A percentile compares a stretch with the other conserved stretches of the same genome.
Conservation (phyloP, 2,113 vertebrate genomes). For the Petrocephalus zakoni region DNA sequence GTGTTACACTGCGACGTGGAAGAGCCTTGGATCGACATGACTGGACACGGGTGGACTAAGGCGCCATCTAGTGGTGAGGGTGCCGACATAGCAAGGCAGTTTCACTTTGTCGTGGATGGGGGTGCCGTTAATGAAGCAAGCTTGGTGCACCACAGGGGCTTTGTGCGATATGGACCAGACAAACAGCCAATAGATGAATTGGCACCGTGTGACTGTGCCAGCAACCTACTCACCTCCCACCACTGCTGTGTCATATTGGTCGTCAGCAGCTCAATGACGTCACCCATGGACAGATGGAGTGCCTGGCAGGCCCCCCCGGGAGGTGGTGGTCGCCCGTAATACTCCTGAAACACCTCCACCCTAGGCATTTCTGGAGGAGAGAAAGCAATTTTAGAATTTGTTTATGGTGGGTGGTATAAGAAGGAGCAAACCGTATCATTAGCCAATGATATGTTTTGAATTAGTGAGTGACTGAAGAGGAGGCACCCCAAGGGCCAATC, state of each 20-base stretch:
- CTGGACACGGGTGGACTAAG: neutral
- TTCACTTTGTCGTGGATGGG: neutral
- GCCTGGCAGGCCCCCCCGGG: conserved; percentile 70
- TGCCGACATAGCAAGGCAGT: neutral
- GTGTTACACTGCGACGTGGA: neutral
- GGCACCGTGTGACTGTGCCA: neutral
- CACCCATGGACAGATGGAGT: conserved; percentile 65
- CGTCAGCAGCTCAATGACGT: conserved; percentile 76
- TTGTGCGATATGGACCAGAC: neutral
- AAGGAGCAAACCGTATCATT: neutral
- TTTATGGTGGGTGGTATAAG: neutral
- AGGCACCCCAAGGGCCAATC: neutral
- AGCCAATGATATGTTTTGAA: neutral
- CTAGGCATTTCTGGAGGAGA: conserved; percentile 70
- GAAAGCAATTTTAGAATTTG: neutral
- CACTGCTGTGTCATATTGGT: conserved; percentile 73
- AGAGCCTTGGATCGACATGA: neutral
- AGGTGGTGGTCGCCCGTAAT: conserved; percentile 74
- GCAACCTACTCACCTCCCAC: conserved; percentile 76
- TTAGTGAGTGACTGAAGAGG: neutral
- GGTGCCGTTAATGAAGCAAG: neutral
- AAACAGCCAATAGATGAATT: too few relatives aligned
- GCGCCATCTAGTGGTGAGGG: neutral
- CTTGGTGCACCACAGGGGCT: neutral
- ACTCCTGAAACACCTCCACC: conserved; percentile 77